These are phyloP conservation scores for Porphyrio hochstetteri DNA, from an alignment of 2,113 vertebrate species.

Conservation along the genomic window DNA sequence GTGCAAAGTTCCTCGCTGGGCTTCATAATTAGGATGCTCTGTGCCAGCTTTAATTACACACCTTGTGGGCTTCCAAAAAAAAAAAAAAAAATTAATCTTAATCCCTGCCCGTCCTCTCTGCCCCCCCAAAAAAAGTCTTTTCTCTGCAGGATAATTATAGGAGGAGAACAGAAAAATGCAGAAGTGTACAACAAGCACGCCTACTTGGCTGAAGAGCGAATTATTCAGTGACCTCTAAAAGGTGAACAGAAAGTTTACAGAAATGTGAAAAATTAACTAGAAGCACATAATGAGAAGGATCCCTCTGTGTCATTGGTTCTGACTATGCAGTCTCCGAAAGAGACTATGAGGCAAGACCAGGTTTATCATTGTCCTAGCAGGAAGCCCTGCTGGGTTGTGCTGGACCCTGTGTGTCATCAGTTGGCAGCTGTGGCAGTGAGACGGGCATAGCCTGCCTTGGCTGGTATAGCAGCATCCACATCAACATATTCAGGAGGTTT, in stretches of 20 bases:
- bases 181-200: not conserved
- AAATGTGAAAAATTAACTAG: not conserved
- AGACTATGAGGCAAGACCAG: not conserved
- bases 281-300: not conserved
- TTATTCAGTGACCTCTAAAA: slow-evolving; percentile 26
- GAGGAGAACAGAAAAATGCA: slow-evolving; percentile 33
- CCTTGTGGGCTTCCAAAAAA: not conserved
- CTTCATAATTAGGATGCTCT: slow-evolving; percentile 70
- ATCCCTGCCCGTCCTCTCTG: not conserved
- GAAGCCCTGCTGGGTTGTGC: not conserved
- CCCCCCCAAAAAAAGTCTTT: not conserved
- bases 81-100: slow-evolving; percentile 8
- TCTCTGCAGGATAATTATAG: slow-evolving; percentile 18
- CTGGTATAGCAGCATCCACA: not conserved
- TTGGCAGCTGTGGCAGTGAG: not conserved
- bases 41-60: slow-evolving; percentile 62
- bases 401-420: not conserved
- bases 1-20: slow-evolving; percentile 61
- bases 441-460: not conserved
- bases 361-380: not conserved
- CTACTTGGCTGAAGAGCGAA: not conserved
- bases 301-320: not conserved
- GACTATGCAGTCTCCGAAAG: not conserved
- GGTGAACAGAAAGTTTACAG: not conserved
- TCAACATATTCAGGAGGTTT: not conserved